Evolutionary conservation across 2,113 vertebrate species (phyloP), one percentile per base, ranked within the genome.

Genomic region (Oryzias curvinotus): DNA sequence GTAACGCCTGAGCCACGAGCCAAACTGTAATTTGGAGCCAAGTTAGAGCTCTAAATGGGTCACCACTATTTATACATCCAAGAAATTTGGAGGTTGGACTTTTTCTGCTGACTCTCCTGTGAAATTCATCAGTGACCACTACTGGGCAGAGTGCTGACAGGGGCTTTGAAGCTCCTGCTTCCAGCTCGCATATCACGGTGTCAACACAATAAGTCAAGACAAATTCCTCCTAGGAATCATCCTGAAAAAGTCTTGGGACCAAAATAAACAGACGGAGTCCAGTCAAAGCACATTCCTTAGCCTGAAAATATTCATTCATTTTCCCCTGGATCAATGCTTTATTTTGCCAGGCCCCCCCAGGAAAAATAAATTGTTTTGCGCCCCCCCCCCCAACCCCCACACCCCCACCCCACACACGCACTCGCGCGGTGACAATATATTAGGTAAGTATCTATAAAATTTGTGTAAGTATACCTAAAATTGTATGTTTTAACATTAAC

Each of bases 151-250:
- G 72, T 17, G 70, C 62, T 71, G 80, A 85, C 72, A 76, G 65
- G 28, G 19, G 65, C 68, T 71, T 62, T 63, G 56, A 62, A 57
- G 51, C 53, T 2, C 70, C 69, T 65, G 26, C 62, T 73, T 85
- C 72, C 78, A 84, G 80, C 62, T 46, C 77, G 81, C 77, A 85
- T 65, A 81, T 87, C 87, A 87, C 46, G 73, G 74, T 80, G 83
- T 87, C 87, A 81, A 78, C 79, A 49, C 67, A 19, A 58, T 49
- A 57, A 71, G 55, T 51, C 56, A 12, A 73, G 57, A 65, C 57
- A 53, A 65, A 72, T 14, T 48, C 62, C 65, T 59, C 58, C 65
- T 51, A 12, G 44, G 74, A 71, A 75, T 55, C 53, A 18, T 71
- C 63, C 66, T 66, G 65, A 62, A 72, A 68, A 68, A n/a, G 54